A percentile compares a stretch with the other conserved stretches of the same genome.
Conservation (phyloP, 2,888 invertebrate genomes). For the Drosophila formosana region DNA sequence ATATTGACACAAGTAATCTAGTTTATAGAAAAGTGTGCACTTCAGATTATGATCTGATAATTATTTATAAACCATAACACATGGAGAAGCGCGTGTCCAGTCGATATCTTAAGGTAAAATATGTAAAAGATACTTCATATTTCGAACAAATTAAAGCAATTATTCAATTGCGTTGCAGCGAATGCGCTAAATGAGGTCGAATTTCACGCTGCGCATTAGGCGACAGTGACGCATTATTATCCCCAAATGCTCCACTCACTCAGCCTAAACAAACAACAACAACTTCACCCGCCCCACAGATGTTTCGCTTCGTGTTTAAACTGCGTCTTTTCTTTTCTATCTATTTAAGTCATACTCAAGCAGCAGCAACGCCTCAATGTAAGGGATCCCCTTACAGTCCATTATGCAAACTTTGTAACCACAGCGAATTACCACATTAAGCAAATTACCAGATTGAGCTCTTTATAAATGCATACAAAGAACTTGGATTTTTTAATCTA, state of each 20-base stretch:
- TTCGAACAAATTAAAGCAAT: neutral
- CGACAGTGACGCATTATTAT: conserved; percentile 8
- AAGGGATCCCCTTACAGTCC: conserved; percentile 18
- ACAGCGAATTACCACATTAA: conserved; percentile 20
- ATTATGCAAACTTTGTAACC: conserved; percentile 22
- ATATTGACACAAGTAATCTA: conserved; percentile 48
- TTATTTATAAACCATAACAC: conserved; percentile 25
- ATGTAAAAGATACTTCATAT: neutral
- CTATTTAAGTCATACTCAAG: neutral
- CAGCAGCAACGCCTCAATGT: conserved; percentile 13
- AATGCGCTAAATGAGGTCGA: neutral
- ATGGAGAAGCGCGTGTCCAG: conserved; percentile 13
- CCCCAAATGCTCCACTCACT: conserved; percentile 8
- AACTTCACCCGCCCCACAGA: neutral
- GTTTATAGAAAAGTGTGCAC: conserved; percentile 37
- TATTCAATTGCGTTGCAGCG: conserved; percentile 40
- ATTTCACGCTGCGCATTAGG: conserved; percentile 24
- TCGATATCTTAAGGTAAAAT: neutral
- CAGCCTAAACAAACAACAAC: conserved; percentile 2
- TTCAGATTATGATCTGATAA: conserved; percentile 42
- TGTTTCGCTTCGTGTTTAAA: conserved; percentile 6
- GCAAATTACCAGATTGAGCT: conserved; percentile 10
- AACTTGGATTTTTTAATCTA: neutral
- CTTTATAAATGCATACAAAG: neutral
- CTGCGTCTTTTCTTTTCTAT: conserved; percentile 23